These are phyloP conservation scores for Enteromius argenteus DNA, from an alignment of 2,797 vertebrate genomes.

Conservation along the genomic window DNA sequence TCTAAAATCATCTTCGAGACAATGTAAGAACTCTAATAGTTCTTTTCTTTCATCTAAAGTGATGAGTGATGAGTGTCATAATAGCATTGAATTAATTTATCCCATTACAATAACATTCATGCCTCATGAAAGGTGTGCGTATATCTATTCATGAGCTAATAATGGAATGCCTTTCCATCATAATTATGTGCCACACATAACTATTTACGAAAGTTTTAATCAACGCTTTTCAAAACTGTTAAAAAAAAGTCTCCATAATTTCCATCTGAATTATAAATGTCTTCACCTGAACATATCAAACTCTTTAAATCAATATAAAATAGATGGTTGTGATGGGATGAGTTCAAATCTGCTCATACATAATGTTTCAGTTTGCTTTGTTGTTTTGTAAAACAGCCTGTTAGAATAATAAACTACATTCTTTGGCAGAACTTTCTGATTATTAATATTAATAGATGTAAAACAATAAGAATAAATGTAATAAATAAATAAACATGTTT, in stretches of 20 bases:
- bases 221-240: conserved; percentile 4
- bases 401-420: neutral
- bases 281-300: conserved; percentile 6
- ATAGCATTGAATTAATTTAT: conserved; percentile 20
- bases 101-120: conserved; percentile 17
- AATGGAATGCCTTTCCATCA: conserved; percentile 33
- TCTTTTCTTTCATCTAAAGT: neutral
- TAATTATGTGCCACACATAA: conserved; percentile 23
- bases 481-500: neutral
- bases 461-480: neutral
- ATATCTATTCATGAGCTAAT: conserved; percentile 36
- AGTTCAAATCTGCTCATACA: neutral
- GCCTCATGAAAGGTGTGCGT: neutral
- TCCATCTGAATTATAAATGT: neutral
- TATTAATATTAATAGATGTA: neutral
- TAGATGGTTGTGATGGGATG: neutral
- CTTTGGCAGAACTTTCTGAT: neutral
- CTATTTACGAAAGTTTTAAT: conserved; percentile 32
- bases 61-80: conserved; percentile 30
- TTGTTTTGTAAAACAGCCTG: neutral
- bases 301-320: neutral
- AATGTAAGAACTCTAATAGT: neutral
- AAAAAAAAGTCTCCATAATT: neutral
- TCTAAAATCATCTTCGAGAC: neutral
- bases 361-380: neutral